Base-by-base conservation (phyloP, 2,888 invertebrate species). In the Mimachlamys varia region DNA sequence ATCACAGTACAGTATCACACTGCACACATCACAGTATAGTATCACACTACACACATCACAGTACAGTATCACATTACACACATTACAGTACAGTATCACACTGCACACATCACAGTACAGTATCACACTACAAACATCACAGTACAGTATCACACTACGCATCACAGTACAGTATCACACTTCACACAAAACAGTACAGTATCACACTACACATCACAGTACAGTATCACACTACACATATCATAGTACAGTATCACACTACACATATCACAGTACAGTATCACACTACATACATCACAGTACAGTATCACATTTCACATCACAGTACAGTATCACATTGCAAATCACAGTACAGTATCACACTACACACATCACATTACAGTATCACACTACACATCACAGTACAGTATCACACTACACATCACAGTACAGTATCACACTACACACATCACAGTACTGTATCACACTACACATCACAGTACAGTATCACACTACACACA, bases 101-200 rank as follows among this genome's bases (percentile, higher is more conserved):
- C 62, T 22, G 0, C 62, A 62, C 62, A 62, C 62, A 62, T 62
- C 62, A 62, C 62, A 22, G 53, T 5, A 53, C 53, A 53, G 62
- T 62, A 62, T 62, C 62, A 62, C 62, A 17, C 62, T 22, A 22
- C 62, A 62, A 3, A 44, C 62, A 53, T 53, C 53, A 62, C 62
- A 62, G 22, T 3, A 62, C 62, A 62, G 62, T 62, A 62, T 62
- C 62, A 62, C 62, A 62, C 62, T 22, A 19, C 62, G n/a, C 62
- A 62, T 62, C 62, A 53, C 53, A 53, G 53, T 53, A 62, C 62
- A 62, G 62, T 62, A 62, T 62, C 62, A 62, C 10, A 62, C 62
- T 22, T 4, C 10, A 3, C 7, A 44, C 44, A 62, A 5, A 1
- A 22, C 22, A 53, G 17, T 22, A 62, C 62, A 62, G 62, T 62